Base-by-base conservation (phyloP, 1,140 invertebrate genomes). In the Pachypsylla venusta region DNA sequence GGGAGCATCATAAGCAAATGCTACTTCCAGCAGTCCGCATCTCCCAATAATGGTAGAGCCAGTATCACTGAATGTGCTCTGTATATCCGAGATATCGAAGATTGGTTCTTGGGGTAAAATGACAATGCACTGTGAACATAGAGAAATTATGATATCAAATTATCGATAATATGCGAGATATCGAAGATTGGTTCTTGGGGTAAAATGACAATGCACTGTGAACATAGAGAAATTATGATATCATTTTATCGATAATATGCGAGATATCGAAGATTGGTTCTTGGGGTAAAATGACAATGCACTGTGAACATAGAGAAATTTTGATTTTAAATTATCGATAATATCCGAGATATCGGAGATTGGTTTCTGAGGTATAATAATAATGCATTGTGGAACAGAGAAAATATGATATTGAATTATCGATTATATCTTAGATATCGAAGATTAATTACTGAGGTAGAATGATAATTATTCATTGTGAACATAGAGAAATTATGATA, bases 1-100 rank as follows among this genome's bases (percentile, higher is more conserved):
- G 3, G 87, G 84, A 2, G 87, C 83, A 68, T 94, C 89, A 69
- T 93, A 95, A 13, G 87, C 74, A 67, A 95, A 81, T 12, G 88
- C 88, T 25, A 93, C 81, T 70, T 94, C 89, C 54, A 96, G 73
- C 59, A 79, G 79, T 7, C 85, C 86, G 68, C 85, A 83, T 65
- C 63, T 61, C 14, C 67, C 61, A 40, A 70, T 69, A 26, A 61
- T 63, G 26, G 68, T 70, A 19, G 62, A 58, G n/a, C 61, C 61
- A 27, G 57, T 61, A 58, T 64, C 64, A 28, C 62, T 63, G 53
- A 62, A 66, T 24, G 60, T 60, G 24, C 66, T 63, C 54, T 67
- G 64, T 13, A 68, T 56, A 39, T 68, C 67, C 16, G 64, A 19
- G n/a, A 48, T 22, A 19, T 48, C 42, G 16, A 48, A 48, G n/a